Evolutionary conservation across 2,797 vertebrate genomes (phyloP), one percentile per base, ranked within the genome.

Genomic region (Pseudotriccus pelzelni): DNA sequence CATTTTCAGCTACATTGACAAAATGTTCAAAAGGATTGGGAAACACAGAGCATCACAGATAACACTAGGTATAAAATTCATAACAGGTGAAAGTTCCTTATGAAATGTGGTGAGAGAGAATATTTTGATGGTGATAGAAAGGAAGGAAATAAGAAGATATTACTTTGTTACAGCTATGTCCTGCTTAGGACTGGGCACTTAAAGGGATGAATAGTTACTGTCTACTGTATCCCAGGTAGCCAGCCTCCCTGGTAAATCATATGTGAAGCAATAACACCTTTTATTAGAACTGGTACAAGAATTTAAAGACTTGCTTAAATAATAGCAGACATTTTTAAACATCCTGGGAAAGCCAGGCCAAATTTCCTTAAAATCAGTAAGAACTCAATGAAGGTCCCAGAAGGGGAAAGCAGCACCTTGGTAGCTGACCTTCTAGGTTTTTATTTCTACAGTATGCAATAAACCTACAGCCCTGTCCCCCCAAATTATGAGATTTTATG

Each of bases 381-480:
- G 66, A 87, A 59, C 12, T 87, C 62, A 34, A 2, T 63, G 36
- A 83, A 66, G 21, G 55, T 43, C 62, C 27, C 59, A 69, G 47
- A 84, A 84, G 10, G 3, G 23, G 6, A 77, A 93, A 79, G 17
- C 43, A 84, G 55, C 55, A 70, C 23, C 52, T 95, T 93, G 49
- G n/a, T 88, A 91, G 83, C 43, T 18, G 24, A 34, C 20, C 60
- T 94, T 81, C 88, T 97, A 92, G 75, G 75, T 39, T 86, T 90
- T 85, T 90, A 44, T 86, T 85, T 80, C 66, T 60, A 59, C 24
- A 90, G 30, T 94, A 72, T 55, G 69, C 39, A 76, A 46, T 77
- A 92, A 96, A 78, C 39, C 58, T 73, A 82, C 53, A 78, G 75
- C 44, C 47, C 46, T 59, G 10, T 77, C 16, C 39, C 8, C 46